Conservation (phyloP, 2,797 vertebrate species). For the Acanthopagrus latus region DNA sequence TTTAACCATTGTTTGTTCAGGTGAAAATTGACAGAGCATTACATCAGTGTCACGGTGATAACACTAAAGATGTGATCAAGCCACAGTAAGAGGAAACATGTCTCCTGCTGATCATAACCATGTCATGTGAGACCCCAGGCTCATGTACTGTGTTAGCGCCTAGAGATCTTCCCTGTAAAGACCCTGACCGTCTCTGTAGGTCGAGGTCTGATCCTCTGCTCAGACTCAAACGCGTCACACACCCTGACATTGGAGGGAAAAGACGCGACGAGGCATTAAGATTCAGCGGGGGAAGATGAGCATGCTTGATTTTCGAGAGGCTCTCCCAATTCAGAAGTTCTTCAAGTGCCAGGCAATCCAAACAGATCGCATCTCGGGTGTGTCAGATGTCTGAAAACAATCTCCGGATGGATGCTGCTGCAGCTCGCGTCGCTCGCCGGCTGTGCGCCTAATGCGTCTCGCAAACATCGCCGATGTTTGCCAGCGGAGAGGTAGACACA, state of each 20-base stretch:
- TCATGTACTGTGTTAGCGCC: background rate
- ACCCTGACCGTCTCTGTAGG: background rate
- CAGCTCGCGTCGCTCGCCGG: background rate
- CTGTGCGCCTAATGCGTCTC: conserved; percentile 48
- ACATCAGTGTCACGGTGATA: too few species aligned
- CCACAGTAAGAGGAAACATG: too few species aligned
- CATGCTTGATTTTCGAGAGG: conserved; percentile 8
- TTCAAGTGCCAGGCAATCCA: conserved; percentile 20
- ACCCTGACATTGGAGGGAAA: background rate
- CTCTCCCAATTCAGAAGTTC: background rate
- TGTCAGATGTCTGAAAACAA: conserved; percentile 31
- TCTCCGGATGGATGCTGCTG: conserved; percentile 27
- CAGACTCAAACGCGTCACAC: background rate
- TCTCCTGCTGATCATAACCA: too few species aligned
- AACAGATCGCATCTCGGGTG: conserved; percentile 37
- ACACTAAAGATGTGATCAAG: too few species aligned
- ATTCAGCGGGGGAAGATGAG: background rate
- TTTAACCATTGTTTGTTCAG: too few species aligned
- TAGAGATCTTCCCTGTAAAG: background rate
- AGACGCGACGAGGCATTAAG: background rate
- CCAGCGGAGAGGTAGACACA: conserved; percentile 41
- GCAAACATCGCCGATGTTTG: conserved; percentile 49
- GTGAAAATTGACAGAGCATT: too few species aligned
- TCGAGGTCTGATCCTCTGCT: background rate
- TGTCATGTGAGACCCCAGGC: too few species aligned